Conservation (phyloP, 2,888 invertebrate species). For the Andrena bucephala region DNA sequence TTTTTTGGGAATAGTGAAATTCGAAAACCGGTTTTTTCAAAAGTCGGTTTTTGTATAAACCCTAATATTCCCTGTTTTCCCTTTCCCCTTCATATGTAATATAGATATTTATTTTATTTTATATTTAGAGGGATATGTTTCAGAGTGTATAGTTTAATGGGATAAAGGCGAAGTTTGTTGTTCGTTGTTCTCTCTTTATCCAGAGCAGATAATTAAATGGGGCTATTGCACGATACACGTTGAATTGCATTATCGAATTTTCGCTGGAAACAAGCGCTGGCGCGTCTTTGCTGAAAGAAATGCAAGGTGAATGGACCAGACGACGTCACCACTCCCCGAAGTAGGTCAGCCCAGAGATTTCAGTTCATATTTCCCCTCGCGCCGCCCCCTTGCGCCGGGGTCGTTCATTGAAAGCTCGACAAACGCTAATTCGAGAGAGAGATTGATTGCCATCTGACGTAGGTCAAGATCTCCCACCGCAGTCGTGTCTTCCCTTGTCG, state of each 20-base stretch:
- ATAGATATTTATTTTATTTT: not conserved
- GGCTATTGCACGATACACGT: not conserved
- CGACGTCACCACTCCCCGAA: conserved; percentile 63
- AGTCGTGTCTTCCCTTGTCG: not conserved
- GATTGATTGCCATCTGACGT: conserved; percentile 9
- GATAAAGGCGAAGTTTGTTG: not conserved
- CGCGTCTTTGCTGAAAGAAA: conserved; percentile 63
- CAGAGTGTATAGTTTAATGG: not conserved
- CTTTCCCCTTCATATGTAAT: too few relatives aligned
- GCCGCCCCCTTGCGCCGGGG: conserved; percentile 13
- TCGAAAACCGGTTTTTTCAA: too few relatives aligned
- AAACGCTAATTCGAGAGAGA: conserved; percentile 31
- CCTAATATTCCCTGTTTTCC: too few relatives aligned
- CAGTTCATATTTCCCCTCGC: conserved; percentile 47
- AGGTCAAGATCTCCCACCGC: conserved; percentile 15
- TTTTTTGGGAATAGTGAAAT: too few relatives aligned
- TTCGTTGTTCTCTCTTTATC: not conserved
- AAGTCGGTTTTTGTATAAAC: too few relatives aligned
- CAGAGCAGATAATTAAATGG: not conserved
- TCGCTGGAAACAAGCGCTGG: conserved; percentile 4
- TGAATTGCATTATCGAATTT: conserved; percentile 28
- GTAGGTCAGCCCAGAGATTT: conserved; percentile 62
- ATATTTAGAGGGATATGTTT: too few relatives aligned
- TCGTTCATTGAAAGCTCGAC: conserved; percentile 64
- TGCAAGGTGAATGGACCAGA: conserved; percentile 67